Evolutionary conservation across 2,797 vertebrate genomes (phyloP).

Genomic region (Lagorchestes hirsutus): DNA sequence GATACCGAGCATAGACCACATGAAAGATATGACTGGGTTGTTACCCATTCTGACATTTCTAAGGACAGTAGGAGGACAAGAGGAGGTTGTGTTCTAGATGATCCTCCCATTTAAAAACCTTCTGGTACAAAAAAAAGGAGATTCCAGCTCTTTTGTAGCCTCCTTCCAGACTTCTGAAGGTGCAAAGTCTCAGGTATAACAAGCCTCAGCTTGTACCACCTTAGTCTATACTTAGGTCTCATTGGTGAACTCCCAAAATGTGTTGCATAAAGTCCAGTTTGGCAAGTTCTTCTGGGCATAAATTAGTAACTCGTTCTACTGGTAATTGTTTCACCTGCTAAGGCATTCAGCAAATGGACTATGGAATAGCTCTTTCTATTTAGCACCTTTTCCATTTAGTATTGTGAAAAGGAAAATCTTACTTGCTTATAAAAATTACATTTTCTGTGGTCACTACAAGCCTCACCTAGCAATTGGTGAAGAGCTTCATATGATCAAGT

Average conservation of each 20-base stretch:
- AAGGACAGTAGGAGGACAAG: not conserved
- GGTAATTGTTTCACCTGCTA: slow-evolving; percentile 50
- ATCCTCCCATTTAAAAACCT: slow-evolving; percentile 54
- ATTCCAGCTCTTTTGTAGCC: not conserved
- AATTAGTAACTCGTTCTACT: slow-evolving; percentile 56
- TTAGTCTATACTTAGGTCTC: slow-evolving; percentile 52
- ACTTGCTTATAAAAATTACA: slow-evolving; percentile 4
- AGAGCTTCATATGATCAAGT: not conserved
- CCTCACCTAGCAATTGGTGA: not conserved
- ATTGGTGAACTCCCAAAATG: slow-evolving; percentile 43
- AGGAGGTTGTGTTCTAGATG: slow-evolving; percentile 33
- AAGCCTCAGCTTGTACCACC: slow-evolving; percentile 43
- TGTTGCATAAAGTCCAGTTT: slow-evolving; percentile 16
- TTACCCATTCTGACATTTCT: not conserved
- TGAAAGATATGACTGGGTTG: not conserved
- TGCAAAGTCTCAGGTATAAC: slow-evolving; percentile 33
- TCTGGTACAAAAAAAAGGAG: slow-evolving; percentile 4
- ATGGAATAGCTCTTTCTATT: not conserved
- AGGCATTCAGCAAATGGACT: not conserved
- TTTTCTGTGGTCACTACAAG: not conserved
- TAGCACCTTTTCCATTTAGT: not conserved
- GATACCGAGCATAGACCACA: not conserved
- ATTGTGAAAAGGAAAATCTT: not conserved
- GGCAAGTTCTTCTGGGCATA: slow-evolving; percentile 48
- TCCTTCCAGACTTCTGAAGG: slow-evolving; percentile 13